phyloP scores from a whole-genome alignment of 2,888 invertebrate genomes.

The Eurois occulta region DNA sequence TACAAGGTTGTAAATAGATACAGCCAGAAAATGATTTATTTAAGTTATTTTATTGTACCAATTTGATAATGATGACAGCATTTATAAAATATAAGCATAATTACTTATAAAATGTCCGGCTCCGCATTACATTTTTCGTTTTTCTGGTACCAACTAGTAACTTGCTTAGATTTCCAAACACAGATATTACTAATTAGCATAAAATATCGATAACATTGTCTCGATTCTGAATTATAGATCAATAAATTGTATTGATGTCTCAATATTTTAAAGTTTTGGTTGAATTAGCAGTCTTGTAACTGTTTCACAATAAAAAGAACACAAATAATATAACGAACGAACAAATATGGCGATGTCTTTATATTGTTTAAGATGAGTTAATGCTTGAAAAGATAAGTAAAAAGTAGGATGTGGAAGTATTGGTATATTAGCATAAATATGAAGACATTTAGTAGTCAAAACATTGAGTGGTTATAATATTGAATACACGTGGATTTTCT shows the following conservation, averaged over 20 bases:
- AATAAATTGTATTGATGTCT: slow-evolving; percentile 80
- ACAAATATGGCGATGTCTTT: slow-evolving; percentile 35
- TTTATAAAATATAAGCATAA: slow-evolving; percentile 12
- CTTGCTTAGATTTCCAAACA: slow-evolving; percentile 63
- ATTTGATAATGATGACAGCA: slow-evolving; percentile 35
- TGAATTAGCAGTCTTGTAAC: slow-evolving; percentile 61
- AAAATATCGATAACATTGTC: slow-evolving; percentile 75
- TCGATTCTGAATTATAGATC: slow-evolving; percentile 73
- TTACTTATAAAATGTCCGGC: background rate
- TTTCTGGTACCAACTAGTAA: slow-evolving; percentile 32
- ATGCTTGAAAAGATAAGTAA: background rate
- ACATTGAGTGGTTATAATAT: slow-evolving; percentile 25
- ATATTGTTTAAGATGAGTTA: slow-evolving; percentile 33
- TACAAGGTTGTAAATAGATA: background rate
- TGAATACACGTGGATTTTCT: slow-evolving; percentile 46
- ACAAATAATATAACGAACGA: slow-evolving; percentile 15
- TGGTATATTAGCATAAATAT: slow-evolving; percentile 18
- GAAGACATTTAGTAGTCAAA: slow-evolving; percentile 35
- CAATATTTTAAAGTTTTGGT: slow-evolving; percentile 70
- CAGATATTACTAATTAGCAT: slow-evolving; percentile 74
- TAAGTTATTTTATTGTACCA: slow-evolving; percentile 16
- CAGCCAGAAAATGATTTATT: slow-evolving; percentile 16
- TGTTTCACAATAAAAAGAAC: slow-evolving; percentile 56
- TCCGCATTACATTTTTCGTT: slow-evolving; percentile 9
- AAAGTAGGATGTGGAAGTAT: background rate